A percentile compares a stretch with the other conserved stretches of the same genome.
These are phyloP conservation scores for Taeniopygia guttata DNA, from an alignment of 2,797 vertebrate species.

Conservation along the genomic window DNA sequence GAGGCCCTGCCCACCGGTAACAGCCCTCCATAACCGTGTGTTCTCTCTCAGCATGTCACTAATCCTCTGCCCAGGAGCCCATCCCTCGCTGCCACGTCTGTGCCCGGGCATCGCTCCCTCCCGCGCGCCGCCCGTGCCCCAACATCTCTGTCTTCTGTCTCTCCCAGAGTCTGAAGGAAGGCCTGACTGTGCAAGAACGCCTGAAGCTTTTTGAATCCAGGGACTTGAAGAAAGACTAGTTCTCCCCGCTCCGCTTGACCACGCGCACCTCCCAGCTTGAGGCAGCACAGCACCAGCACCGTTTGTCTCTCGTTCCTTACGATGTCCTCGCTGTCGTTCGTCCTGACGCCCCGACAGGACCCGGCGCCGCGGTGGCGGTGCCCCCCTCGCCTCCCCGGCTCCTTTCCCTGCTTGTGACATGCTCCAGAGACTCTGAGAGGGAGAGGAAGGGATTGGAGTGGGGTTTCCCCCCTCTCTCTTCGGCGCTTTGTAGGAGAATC, in stretches of 20 bases:
- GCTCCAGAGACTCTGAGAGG: constrained; percentile 47
- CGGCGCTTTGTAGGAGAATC: constrained; percentile 25
- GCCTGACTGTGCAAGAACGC: constrained; percentile 95
- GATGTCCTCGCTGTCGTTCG: constrained; percentile 52
- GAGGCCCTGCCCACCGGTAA: constrained; percentile 31
- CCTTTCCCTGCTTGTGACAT: constrained; percentile 52
- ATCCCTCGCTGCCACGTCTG: background rate
- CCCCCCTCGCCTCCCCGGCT: background rate
- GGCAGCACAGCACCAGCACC: constrained; percentile 66
- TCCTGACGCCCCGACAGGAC: constrained; percentile 55
- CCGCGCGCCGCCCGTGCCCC: background rate
- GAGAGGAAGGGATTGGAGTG: constrained; percentile 27
- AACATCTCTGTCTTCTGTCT: background rate
- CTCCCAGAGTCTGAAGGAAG: constrained; percentile 96
- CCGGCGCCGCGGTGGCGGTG: background rate
- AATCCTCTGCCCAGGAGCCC: constrained; percentile 47
- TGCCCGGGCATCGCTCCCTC: background rate
- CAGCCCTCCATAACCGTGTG: constrained; percentile 24
- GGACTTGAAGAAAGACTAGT: constrained; percentile 92
- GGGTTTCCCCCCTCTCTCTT: background rate
- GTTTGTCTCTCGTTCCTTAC: constrained; percentile 57
- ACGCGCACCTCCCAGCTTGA: constrained; percentile 67
- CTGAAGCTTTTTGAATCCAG: constrained; percentile 98
- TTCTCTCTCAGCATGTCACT: constrained; percentile 73
- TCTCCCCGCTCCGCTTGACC: constrained; percentile 68